These are phyloP conservation scores for Leptopilina clavipes DNA, from an alignment of 1,140 invertebrate genomes.

Conservation along the genomic window DNA sequence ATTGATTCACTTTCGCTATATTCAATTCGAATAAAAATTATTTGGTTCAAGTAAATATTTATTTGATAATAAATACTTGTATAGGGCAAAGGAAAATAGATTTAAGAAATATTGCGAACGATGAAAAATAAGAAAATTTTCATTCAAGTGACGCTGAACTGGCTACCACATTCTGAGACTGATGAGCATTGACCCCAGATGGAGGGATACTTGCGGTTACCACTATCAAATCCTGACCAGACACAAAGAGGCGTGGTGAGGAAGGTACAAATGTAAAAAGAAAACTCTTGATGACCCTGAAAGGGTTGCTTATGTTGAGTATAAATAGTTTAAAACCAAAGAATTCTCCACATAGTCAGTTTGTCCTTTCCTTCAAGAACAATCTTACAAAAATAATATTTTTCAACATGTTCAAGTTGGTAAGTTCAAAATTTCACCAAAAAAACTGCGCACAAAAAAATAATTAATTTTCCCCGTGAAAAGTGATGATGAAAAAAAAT, in stretches of 20 bases:
- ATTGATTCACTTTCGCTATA: too few relatives aligned
- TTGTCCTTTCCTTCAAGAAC: slow-evolving; percentile 36
- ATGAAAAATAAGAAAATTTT: neutral
- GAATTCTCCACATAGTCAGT: slow-evolving; percentile 43
- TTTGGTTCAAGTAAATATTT: too few relatives aligned
- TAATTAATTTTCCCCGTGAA: too few relatives aligned
- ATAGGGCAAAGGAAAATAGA: neutral
- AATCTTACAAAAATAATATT: slow-evolving; percentile 37
- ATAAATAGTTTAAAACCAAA: slow-evolving; percentile 49
- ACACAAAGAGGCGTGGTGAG: slow-evolving; percentile 14
- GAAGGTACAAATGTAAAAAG: slow-evolving; percentile 38
- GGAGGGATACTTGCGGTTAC: neutral
- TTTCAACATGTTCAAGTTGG: slow-evolving; percentile 27
- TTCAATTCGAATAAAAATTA: too few relatives aligned
- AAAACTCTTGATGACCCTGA: slow-evolving; percentile 49
- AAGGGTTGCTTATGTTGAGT: slow-evolving; percentile 46
- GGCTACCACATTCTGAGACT: slow-evolving; percentile 14
- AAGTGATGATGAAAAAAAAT: too few relatives aligned
- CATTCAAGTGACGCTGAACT: neutral
- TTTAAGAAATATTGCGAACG: neutral
- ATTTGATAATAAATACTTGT: too few relatives aligned
- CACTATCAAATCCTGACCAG: slow-evolving; percentile 18
- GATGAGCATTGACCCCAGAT: slow-evolving; percentile 19
- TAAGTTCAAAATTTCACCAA: neutral
- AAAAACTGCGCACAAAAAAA: too few relatives aligned